Conservation (phyloP, 2,797 vertebrate genomes). For the Telmatherina bonti region DNA sequence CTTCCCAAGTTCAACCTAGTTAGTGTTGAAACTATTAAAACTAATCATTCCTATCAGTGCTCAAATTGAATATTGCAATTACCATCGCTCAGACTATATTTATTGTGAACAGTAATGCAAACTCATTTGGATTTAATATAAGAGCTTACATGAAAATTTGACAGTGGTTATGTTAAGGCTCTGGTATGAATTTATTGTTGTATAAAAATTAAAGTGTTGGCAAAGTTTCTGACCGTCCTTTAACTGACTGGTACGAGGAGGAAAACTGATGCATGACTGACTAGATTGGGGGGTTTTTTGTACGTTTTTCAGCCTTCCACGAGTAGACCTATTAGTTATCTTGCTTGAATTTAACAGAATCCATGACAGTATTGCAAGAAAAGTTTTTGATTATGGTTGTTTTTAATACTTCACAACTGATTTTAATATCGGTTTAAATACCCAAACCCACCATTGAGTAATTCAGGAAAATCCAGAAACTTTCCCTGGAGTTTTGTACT, state of each 20-base stretch:
- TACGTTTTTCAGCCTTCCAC: not conserved
- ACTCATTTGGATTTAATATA: conserved; percentile 27
- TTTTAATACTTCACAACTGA: conserved; percentile 26
- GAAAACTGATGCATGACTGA: conserved; percentile 2
- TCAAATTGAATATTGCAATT: not conserved
- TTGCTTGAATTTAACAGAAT: conserved; percentile 26
- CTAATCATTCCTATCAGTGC: conserved; percentile 7
- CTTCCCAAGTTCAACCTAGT: not conserved
- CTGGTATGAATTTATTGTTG: conserved; percentile 10
- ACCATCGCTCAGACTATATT: conserved; percentile 13
- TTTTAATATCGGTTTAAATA: conserved; percentile 36
- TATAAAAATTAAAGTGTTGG: conserved; percentile 17
- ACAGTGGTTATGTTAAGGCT: conserved; percentile 20
- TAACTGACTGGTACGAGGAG: conserved; percentile 18
- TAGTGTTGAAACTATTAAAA: not conserved
- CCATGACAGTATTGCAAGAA: not conserved
- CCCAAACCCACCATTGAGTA: conserved; percentile 10
- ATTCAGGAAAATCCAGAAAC: conserved; percentile 52
- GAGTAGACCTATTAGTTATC: not conserved
- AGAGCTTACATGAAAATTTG: conserved; percentile 8
- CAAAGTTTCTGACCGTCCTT: conserved; percentile 21
- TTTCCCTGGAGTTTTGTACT: conserved; percentile 42
- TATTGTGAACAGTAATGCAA: not conserved
- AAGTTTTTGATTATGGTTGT: conserved; percentile 30
- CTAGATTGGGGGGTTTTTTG: conserved; percentile 6